Base-by-base conservation (phyloP, 2,797 vertebrate species). In the Poecilia wingei region DNA sequence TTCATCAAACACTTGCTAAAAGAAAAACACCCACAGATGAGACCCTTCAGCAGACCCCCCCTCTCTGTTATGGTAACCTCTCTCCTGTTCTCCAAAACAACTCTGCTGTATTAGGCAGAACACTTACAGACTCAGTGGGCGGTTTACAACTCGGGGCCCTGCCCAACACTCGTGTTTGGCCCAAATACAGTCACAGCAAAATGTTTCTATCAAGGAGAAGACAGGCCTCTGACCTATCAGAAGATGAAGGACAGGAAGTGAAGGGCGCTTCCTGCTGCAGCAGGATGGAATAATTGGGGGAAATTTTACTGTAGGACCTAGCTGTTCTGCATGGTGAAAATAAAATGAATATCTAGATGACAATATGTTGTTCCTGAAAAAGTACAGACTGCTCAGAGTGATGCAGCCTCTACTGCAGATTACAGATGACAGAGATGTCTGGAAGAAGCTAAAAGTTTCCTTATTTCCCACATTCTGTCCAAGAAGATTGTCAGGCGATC, bases 51-150 rank as follows among this genome's bases (percentile, higher is more conserved):
- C 84, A 82, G 83, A 41, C 73, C 75, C 68, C 41, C 6, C 25
- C 74, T 66, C 74, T 94, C 79, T 94, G 93, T 94, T 94, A 93
- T 94, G 93, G 92, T 91, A 91, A 95, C 92, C 87, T 89, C 87
- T 89, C 91, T 79, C 80, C 79, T 79, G 76, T 80, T 81, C 86
- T 94, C 83, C 91, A 88, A 88, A 93, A 94, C 94, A 94, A 83
- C 53, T 76, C 75, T 39, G 77, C 81, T 91, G 85, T 79, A 92
- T 91, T 79, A 85, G 87, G 79, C 86, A 81, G 77, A 91, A 76
- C 86, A 70, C 78, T 84, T 78, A 53, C 73, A 81, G 80, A 84
- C 86, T n/a, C 80, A 85, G 87, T 83, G 86, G 85, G 90, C 57
- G 72, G 79, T 79, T 85, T 83, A 70, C 45, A 79, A 86, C 72